Percentiles rank a stretch among this genome's conserved stretches.
Evolutionary conservation across 2,113 vertebrate species (phyloP).

Genomic region (Haemorhous mexicanus): DNA sequence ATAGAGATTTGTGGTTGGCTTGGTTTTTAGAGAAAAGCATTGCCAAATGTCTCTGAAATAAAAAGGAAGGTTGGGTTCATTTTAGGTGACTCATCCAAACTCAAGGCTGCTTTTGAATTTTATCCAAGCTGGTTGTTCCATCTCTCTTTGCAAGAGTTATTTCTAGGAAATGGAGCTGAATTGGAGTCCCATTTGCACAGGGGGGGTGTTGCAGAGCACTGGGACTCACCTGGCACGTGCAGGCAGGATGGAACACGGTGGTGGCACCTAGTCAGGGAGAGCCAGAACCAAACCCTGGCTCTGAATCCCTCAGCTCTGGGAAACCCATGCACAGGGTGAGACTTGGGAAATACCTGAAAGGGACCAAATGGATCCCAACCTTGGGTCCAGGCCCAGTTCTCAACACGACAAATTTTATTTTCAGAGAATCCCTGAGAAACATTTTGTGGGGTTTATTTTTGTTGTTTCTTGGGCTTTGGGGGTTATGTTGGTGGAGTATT

Average conservation of each 20-base stretch:
- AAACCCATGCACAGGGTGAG: background rate
- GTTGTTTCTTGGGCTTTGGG: background rate
- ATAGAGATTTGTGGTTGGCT: background rate
- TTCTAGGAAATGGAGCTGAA: background rate
- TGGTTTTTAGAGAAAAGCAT: background rate
- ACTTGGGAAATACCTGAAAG: background rate
- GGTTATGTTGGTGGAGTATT: background rate
- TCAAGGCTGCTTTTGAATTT: constrained; percentile 9
- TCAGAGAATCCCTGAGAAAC: background rate
- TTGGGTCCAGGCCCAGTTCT: background rate
- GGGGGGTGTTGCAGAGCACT: background rate
- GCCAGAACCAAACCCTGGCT: background rate
- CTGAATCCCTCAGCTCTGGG: background rate
- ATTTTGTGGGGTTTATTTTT: background rate
- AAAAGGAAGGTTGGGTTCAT: background rate
- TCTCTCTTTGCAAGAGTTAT: background rate
- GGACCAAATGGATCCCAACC: background rate
- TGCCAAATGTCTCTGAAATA: background rate
- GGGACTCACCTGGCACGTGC: background rate
- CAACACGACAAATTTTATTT: background rate
- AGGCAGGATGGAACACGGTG: background rate
- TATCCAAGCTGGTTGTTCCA: background rate
- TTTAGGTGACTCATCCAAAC: background rate
- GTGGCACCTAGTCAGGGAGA: background rate
- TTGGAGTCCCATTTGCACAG: background rate